A percentile compares a stretch with the other conserved stretches of the same genome.
Conservation (phyloP, 2,113 vertebrate species). For the Willisornis vidua region DNA sequence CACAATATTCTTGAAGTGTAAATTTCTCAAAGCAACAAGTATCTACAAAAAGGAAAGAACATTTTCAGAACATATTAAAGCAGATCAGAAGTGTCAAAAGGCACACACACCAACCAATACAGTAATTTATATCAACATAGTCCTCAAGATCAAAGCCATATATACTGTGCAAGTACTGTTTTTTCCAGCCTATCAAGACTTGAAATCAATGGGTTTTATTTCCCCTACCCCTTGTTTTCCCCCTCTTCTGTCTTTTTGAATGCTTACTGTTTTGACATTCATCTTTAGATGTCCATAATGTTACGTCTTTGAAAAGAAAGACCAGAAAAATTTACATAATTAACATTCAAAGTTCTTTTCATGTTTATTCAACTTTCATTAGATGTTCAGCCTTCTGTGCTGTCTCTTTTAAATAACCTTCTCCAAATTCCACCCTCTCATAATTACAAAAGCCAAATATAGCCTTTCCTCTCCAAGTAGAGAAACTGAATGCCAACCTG, state of each 20-base stretch:
- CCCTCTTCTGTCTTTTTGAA: not conserved
- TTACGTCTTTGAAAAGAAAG: not conserved
- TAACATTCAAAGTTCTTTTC: not conserved
- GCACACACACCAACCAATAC: not conserved
- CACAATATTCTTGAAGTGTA: slow-evolving; percentile 99
- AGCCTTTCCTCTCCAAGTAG: not conserved
- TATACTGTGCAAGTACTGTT: not conserved
- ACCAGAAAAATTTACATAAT: not conserved
- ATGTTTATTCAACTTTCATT: not conserved
- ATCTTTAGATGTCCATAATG: not conserved
- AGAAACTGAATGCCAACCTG: slow-evolving; percentile 78
- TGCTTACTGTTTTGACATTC: not conserved
- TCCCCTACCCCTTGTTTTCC: accelerated
- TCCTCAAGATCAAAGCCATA: not conserved
- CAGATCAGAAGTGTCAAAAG: not conserved
- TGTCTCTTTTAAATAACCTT: not conserved
- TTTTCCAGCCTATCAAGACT: not conserved
- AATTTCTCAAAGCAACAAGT: slow-evolving; percentile 94
- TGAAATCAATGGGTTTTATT: not conserved
- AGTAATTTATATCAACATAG: not conserved
- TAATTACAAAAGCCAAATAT: not conserved
- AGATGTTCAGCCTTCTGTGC: not conserved
- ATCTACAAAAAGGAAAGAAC: slow-evolving; percentile 79
- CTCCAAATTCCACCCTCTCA: not conserved
- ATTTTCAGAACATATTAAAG: not conserved